A percentile compares a stretch with the other conserved stretches of the same genome.
These are phyloP conservation scores for Hydrocynus forskahlii DNA, from an alignment of 2,797 vertebrate genomes.

Conservation along the genomic window DNA sequence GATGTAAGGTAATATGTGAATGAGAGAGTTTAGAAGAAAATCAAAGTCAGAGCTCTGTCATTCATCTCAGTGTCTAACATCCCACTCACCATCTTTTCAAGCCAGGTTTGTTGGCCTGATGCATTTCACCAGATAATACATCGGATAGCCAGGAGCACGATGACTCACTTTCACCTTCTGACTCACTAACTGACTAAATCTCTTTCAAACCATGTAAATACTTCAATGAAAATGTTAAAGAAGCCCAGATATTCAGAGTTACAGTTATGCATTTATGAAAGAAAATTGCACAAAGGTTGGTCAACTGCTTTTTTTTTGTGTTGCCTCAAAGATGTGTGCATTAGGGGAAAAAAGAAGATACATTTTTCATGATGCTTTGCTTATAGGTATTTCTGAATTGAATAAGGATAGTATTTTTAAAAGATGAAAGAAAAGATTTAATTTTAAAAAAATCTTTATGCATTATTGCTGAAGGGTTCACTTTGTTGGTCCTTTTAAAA, in stretches of 20 bases:
- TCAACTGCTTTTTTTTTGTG: neutral
- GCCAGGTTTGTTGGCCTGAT: neutral
- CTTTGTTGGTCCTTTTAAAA: too few relatives aligned
- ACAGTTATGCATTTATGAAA: neutral
- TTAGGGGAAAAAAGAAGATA: neutral
- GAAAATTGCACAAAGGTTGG: neutral
- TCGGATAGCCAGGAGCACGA: neutral
- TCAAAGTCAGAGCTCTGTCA: neutral
- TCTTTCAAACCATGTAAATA: neutral
- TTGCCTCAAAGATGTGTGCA: neutral
- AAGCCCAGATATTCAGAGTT: neutral
- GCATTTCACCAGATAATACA: neutral
- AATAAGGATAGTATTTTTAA: neutral
- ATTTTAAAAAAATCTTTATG: too few relatives aligned
- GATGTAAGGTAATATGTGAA: neutral
- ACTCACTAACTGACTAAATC: neutral
- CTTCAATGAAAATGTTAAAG: neutral
- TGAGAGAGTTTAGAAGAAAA: neutral
- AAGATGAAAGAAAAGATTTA: neutral
- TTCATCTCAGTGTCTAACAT: neutral
- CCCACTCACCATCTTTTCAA: neutral
- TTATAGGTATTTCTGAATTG: neutral
- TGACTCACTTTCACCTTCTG: neutral
- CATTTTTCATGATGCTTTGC: neutral
- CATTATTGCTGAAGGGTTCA: too few relatives aligned